A percentile compares a stretch with the other conserved stretches of the same genome.
Conservation (phyloP, 2,113 vertebrate species). For the Opisthocomus hoazin region DNA sequence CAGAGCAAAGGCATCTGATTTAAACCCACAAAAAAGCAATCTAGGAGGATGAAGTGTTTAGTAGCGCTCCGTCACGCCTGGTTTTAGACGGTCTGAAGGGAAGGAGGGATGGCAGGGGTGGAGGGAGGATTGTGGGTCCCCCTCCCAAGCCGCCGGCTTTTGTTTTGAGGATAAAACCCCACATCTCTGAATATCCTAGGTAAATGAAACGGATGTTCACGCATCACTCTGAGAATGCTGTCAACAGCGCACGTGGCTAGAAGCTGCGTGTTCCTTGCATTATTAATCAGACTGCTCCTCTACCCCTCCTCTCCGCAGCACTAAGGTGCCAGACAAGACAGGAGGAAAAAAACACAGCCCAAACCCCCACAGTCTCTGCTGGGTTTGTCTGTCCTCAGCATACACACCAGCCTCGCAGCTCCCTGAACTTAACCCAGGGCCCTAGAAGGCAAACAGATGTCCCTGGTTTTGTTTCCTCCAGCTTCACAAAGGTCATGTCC, state of each 20-base stretch:
- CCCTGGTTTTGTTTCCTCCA: not conserved
- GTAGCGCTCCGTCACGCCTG: not conserved
- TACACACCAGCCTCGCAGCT: not conserved
- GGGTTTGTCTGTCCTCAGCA: not conserved
- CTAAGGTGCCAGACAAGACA: not conserved
- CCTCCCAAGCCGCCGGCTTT: not conserved
- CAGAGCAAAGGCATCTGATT: not conserved
- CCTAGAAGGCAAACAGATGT: not conserved
- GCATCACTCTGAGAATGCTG: rapidly evolving
- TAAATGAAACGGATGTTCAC: not conserved
- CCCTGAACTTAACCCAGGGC: not conserved
- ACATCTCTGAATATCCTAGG: not conserved
- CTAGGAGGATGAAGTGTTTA: not conserved
- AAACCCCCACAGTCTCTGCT: not conserved
- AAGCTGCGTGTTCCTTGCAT: not conserved
- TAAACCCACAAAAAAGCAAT: not conserved
- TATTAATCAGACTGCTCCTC: not conserved
- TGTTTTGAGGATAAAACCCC: not conserved
- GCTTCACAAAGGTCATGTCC: not conserved
- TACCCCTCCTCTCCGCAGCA: not conserved
- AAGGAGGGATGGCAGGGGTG: not conserved
- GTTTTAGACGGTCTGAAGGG: not conserved
- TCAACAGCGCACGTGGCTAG: not conserved
- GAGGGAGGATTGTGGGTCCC: not conserved
- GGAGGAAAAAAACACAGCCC: not conserved